Conservation (phyloP, 2,113 vertebrate genomes). For the Brienomyrus longianalis region DNA sequence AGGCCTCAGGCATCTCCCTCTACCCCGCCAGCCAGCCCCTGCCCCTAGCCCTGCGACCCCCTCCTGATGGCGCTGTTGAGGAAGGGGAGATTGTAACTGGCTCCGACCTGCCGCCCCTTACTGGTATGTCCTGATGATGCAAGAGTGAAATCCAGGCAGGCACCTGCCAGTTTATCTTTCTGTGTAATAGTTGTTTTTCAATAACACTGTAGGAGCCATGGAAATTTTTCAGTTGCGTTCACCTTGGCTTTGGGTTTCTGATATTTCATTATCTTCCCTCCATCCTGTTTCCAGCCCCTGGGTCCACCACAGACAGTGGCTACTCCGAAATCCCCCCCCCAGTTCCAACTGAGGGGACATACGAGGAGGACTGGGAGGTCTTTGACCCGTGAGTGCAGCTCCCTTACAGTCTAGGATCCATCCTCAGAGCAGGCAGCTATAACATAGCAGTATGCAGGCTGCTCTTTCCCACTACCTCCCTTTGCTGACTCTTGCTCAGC, state of each 20-base stretch:
- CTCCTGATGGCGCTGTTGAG: conserved; percentile 19
- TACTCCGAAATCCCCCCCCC: conserved; percentile 70
- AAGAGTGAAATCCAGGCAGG: not conserved
- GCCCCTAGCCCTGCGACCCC: conserved; percentile 24
- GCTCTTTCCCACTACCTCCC: too few relatives aligned
- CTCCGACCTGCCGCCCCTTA: conserved; percentile 66
- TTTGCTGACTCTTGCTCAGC: not conserved
- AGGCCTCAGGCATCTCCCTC: conserved; percentile 49
- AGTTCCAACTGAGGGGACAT: conserved; percentile 83
- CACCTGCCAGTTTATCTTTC: not conserved
- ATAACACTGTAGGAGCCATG: not conserved
- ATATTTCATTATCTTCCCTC: not conserved
- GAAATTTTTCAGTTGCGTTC: not conserved
- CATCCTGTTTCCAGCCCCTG: conserved; percentile 64
- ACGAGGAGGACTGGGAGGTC: conserved; percentile 99
- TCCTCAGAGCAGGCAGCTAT: not conserved
- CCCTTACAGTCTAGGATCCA: not conserved
- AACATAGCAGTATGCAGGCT: not conserved
- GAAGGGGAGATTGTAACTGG: conserved; percentile 55
- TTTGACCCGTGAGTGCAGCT: conserved; percentile 90
- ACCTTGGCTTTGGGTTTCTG: not conserved
- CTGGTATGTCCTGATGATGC: conserved; percentile 46
- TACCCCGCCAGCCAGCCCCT: conserved; percentile 30
- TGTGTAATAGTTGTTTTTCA: not conserved
- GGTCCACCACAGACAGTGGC: conserved; percentile 74